Base-by-base conservation (phyloP, 2,797 vertebrate species). In the Danionella dracula region DNA sequence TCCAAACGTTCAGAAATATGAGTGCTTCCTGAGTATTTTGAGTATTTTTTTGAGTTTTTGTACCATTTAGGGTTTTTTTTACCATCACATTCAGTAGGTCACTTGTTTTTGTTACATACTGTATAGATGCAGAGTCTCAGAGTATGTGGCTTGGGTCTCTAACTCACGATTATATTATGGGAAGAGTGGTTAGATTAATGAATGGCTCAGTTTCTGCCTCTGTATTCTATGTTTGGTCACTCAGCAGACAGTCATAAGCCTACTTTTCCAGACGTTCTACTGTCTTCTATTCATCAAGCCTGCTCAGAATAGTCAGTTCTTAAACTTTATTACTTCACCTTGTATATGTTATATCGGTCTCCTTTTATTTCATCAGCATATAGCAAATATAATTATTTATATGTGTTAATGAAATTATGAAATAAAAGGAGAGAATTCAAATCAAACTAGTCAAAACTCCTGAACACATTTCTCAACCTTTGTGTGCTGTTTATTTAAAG, bases 281-380 rank as follows among this genome's bases (percentile, higher is more conserved):
- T 58, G 75, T 70, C 60, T 61, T 60, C 79, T 79, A 85, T 87
- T 86, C 78, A 86, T 88, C 84, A 86, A 80, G 65, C 53, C 76
- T 68, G 64, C 8, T 2, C 48, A 75, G 79, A 80, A 82, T 79
- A 73, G 76, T 72, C 23, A 3, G n/a, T n/a, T n/a, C n/a, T n/a
- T n/a, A n/a, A n/a, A n/a, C n/a, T n/a, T n/a, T n/a, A n/a, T n/a
- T n/a, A n/a, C n/a, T n/a, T n/a, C n/a, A n/a, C n/a, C n/a, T n/a
- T n/a, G 23, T 6, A 27, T 6, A 27, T 6, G 3, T 3, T 27
- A 27, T 6, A 27, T 6, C 23, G 23, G 23, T 27, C 23, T 27
- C 23, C 3, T 6, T 6, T 27, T 6, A 27, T 3, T 27, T 27
- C 23, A n/a, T n/a, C n/a, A n/a, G n/a, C n/a, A n/a, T n/a, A n/a